Percentiles rank a stretch among this genome's conserved stretches.
Conservation (phyloP, 2,113 vertebrate genomes). For the Lepisosteus osseus region DNA sequence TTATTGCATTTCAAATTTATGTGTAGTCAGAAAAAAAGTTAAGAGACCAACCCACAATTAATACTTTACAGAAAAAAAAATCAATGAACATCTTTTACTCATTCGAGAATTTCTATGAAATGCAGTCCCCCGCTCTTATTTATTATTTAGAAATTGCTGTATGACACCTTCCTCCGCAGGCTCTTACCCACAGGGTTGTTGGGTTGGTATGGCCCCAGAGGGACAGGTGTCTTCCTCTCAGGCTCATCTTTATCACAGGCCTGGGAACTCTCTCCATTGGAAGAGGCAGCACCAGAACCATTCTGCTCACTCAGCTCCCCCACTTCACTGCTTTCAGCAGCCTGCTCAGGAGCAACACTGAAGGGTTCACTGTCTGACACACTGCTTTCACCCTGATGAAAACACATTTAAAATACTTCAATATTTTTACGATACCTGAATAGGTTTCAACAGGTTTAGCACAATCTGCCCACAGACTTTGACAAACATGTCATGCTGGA, state of each 20-base stretch:
- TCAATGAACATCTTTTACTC: no score
- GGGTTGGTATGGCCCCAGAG: slow-evolving; percentile 60
- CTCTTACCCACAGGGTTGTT: slow-evolving; percentile 79
- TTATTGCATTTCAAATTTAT: no score
- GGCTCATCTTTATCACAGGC: neutral
- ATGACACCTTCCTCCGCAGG: no score
- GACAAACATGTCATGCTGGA: no score
- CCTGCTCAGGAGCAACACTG: neutral
- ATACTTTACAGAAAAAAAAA: no score
- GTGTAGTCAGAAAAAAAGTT: no score
- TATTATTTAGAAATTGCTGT: no score
- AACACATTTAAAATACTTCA: neutral
- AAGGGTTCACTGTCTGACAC: neutral
- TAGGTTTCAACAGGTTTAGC: neutral
- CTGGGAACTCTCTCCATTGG: neutral
- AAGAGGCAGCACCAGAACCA: neutral
- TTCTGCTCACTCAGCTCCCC: neutral
- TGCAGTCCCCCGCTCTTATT: no score
- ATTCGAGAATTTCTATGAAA: no score
- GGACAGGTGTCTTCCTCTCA: neutral
- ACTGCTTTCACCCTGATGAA: neutral
- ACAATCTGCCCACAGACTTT: no score
- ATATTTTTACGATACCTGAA: neutral
- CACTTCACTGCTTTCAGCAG: neutral
- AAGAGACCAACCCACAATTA: no score